phyloP scores from a whole-genome alignment of 2,888 invertebrate species.

The Alcis repandata region DNA sequence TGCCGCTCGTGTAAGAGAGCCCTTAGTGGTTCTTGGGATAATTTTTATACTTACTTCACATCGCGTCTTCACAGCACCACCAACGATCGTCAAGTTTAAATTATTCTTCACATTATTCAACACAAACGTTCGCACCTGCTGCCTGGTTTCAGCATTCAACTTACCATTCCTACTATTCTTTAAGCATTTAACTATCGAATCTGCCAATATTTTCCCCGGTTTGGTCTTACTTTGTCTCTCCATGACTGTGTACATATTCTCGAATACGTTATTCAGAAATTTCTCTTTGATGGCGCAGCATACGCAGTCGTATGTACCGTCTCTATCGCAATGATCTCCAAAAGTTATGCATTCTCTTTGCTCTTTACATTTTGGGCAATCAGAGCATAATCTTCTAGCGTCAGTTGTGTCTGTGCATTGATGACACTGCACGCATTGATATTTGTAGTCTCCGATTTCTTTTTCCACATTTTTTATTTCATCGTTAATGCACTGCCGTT shows the following conservation, averaged over 20 bases:
- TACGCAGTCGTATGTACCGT: slow-evolving; percentile 67
- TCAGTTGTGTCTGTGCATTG: slow-evolving; percentile 68
- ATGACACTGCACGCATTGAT: slow-evolving; percentile 67
- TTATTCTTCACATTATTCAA: slow-evolving; percentile 71
- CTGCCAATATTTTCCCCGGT: slow-evolving; percentile 70
- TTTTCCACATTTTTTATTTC: slow-evolving; percentile 63
- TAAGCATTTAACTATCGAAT: slow-evolving; percentile 65
- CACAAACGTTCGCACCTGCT: slow-evolving; percentile 71
- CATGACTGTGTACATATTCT: slow-evolving; percentile 77
- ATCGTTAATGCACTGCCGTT: slow-evolving; percentile 56
- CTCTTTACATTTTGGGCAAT: slow-evolving; percentile 71
- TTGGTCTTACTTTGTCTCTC: slow-evolving; percentile 64
- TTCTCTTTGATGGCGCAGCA: slow-evolving; percentile 72
- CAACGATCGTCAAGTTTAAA: slow-evolving; percentile 76
- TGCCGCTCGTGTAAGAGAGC: too few relatives aligned
- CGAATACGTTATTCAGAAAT: slow-evolving; percentile 78
- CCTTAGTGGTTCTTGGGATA: neutral
- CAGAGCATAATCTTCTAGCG: slow-evolving; percentile 66
- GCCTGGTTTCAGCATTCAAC: slow-evolving; percentile 65
- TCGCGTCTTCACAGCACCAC: slow-evolving; percentile 80
- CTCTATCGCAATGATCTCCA: slow-evolving; percentile 60
- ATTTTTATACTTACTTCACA: slow-evolving; percentile 64
- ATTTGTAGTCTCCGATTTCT: slow-evolving; percentile 59
- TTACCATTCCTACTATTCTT: slow-evolving; percentile 76
- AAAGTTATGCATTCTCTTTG: slow-evolving; percentile 63